Evolutionary conservation across 2,113 vertebrate genomes (phyloP), one percentile per base, ranked within the genome.

Genomic region (Pogonocichla stellata): DNA sequence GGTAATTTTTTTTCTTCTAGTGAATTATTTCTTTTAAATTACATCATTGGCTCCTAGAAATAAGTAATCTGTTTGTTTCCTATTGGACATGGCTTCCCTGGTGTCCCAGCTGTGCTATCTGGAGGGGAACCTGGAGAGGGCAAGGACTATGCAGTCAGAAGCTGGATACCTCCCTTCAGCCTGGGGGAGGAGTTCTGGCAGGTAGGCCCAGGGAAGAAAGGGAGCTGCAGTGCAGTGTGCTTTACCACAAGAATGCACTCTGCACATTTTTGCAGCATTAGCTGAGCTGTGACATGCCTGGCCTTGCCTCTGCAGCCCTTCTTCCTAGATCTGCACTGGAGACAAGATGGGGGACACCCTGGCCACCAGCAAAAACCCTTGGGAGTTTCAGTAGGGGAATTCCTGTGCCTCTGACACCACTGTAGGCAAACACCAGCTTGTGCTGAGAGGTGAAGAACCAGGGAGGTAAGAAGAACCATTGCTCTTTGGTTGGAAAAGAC

Each of bases 241-340:
- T 91, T 87, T 62, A 74, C 93, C 92, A 58, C 87, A 88, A 73
- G 92, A 95, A 96, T 94, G 95, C 43, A 13, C 71, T 67, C 67
- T 61, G 45, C 0, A 0, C 73, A 67, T 96, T 96, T 89, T 65
- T 90, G 62, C 58, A 83, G 74, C 62, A 16, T 60, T 69, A 91
- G 31, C 54, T 28, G 83, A 81, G 80, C 48, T 83, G 7, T 43
- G 72, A 16, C 92, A 2, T 78, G 95, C 78, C 72, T 67, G 66
- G 61, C 88, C 90, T 82, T 96, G 92, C 62, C 73, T 82, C 45
- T 38, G 34, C 13, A 69, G 89, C 43, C 18, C 0, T 77, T 77
- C 47, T 83, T 88, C 67, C 47, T 56, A 60, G 82, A 36, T 40
- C 79, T 90, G 72, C 28, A 3, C 0, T 48, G 34, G 23, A 26